phyloP scores from a whole-genome alignment of 2,113 vertebrate genomes.

The Gobius niger region DNA sequence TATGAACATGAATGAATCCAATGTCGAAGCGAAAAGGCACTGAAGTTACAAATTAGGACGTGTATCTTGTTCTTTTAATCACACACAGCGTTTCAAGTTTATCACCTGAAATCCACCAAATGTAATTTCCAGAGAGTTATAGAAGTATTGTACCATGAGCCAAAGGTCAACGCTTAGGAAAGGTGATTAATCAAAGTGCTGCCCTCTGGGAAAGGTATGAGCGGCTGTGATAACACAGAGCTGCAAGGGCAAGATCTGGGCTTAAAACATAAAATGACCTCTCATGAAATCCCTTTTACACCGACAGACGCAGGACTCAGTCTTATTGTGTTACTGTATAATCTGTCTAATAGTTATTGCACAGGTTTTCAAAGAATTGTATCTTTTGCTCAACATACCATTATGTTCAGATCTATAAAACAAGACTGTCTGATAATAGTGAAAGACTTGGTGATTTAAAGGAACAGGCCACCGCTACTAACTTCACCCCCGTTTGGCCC shows the following conservation, averaged over 20 bases:
- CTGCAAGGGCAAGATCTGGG: not conserved
- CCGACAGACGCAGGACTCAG: not conserved
- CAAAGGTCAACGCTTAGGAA: constrained; percentile 39
- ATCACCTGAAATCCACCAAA: constrained; percentile 23
- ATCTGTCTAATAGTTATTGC: not conserved
- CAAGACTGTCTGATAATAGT: not conserved
- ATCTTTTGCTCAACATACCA: not conserved
- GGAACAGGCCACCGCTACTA: too few relatives aligned
- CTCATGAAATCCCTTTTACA: not conserved
- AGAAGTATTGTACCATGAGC: constrained; percentile 30
- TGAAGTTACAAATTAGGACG: not conserved
- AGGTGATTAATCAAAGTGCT: constrained; percentile 54
- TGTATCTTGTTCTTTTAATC: constrained; percentile 41
- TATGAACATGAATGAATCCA: not conserved
- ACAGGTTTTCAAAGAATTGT: not conserved
- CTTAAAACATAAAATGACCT: not conserved
- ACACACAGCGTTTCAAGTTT: constrained; percentile 44
- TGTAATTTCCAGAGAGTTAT: constrained; percentile 43
- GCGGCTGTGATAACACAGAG: constrained; percentile 25
- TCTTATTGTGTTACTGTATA: not conserved
- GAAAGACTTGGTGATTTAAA: not conserved
- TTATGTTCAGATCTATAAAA: too few relatives aligned
- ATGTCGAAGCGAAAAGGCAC: constrained; percentile 31
- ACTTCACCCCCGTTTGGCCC: too few relatives aligned
- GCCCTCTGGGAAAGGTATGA: constrained; percentile 29